Base-by-base conservation (phyloP, 2,113 vertebrate genomes). In the Gymnobelideus leadbeateri region DNA sequence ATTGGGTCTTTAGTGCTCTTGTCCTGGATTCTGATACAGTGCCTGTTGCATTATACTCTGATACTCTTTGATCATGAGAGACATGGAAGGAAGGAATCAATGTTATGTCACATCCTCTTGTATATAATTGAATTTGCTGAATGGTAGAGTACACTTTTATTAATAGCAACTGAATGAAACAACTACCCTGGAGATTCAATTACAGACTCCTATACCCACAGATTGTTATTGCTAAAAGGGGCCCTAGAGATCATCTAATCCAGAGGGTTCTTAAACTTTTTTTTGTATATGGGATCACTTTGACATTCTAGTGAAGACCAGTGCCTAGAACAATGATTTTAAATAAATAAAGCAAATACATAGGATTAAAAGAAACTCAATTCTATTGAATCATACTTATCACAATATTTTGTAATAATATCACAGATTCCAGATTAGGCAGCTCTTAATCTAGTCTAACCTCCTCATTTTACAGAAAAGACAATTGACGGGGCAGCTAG, bases 81-180 rank as follows among this genome's bases (percentile, higher is more conserved):
- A 84, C n/a, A 84, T 84, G 37, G 68, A 43, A 84, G 68, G n/a
- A 84, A 84, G 68, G 68, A 84, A 84, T 84, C 68, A 84, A 84
- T 84, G n/a, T 23, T 43, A 84, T 84, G 6, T 84, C 68, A 84
- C n/a, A 84, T 43, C n/a, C 68, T 43, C n/a, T 43, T 84, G 68
- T 84, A 84, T 84, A 84, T 14, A 84, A 84, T 84, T 84, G n/a
- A 84, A 84, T 84, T 84, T 84, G 68, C 68, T 84, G 68, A 84
- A 84, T 84, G 68, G 68, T 84, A 84, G 68, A 84, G 68, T 84
- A 84, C 68, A 84, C 37, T 84, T 84, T 84, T 84, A 84, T 84
- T 84, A 84, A 84, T 84, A 84, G 68, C 68, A 84, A 49, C 47
- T 49, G 47, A 49, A 84, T 43, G 68, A 84, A 84, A 1, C n/a